Percentiles rank a stretch among this genome's conserved stretches.
Evolutionary conservation across 2,113 vertebrate genomes (phyloP).

Genomic region (Caranx melampygus): DNA sequence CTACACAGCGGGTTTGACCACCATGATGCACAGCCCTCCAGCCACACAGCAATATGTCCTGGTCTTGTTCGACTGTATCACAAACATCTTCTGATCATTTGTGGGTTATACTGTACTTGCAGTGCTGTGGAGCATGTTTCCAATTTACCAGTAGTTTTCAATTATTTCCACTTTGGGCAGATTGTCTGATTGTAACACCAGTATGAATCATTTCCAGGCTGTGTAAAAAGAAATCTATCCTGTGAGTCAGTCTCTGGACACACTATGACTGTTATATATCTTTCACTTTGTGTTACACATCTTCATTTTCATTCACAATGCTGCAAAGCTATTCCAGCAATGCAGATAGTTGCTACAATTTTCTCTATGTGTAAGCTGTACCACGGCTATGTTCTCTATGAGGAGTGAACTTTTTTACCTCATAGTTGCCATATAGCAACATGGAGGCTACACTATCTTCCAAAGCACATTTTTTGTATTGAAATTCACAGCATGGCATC

Average conservation of each 20-base stretch:
- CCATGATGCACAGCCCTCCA: background rate
- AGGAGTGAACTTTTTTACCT: background rate
- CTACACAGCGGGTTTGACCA: background rate
- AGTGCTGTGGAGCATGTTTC: background rate
- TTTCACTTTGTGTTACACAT: background rate
- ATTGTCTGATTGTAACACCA: conserved; percentile 4
- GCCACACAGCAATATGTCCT: background rate
- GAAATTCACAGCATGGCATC: too few relatives aligned
- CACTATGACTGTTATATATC: too few relatives aligned
- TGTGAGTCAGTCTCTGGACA: conserved; percentile 25
- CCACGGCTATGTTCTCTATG: background rate
- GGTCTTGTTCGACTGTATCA: background rate
- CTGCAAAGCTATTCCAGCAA: background rate
- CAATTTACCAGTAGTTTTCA: conserved; percentile 3
- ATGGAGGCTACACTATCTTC: too few relatives aligned
- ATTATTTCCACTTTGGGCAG: conserved; percentile 12
- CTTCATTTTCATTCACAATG: background rate
- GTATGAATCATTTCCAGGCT: conserved; percentile 11
- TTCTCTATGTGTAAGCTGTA: background rate
- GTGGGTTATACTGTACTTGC: background rate
- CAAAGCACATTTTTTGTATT: too few relatives aligned
- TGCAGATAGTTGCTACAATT: background rate
- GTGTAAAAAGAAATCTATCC: conserved; percentile 2
- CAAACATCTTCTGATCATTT: background rate
- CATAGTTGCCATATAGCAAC: background rate